These are phyloP conservation scores for Mustelus asterias DNA, from an alignment of 2,113 vertebrate species.

Conservation along the genomic window DNA sequence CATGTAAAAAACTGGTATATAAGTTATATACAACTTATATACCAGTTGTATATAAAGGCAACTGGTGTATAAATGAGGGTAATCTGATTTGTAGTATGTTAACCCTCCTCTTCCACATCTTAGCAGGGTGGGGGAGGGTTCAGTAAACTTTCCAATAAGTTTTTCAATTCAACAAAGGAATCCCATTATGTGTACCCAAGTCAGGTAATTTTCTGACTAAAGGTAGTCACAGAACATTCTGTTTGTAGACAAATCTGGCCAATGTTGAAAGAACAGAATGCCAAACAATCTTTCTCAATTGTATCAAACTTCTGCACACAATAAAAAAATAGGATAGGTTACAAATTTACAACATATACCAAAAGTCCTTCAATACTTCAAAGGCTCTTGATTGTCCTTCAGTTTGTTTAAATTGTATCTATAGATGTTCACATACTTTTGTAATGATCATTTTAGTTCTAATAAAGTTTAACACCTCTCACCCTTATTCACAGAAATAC, in stretches of 20 bases:
- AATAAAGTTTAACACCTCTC: not conserved
- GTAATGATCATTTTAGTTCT: not conserved
- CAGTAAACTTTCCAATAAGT: not conserved
- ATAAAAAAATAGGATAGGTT: not conserved
- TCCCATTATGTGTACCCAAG: not conserved
- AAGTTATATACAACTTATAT: too few species aligned
- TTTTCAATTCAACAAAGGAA: not conserved
- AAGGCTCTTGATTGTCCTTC: not conserved
- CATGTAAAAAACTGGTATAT: too few species aligned
- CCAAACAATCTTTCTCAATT: not conserved
- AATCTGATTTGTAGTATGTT: not conserved
- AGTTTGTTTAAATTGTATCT: not conserved
- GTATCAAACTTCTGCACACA: not conserved
- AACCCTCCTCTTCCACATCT: not conserved
- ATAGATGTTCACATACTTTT: not conserved
- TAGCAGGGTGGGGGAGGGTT: not conserved
- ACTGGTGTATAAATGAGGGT: not conserved
- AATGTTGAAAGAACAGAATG: not conserved
- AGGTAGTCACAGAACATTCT: not conserved
- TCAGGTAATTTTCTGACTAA: not conserved
- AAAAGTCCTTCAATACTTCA: not conserved
- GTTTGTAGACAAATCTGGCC: not conserved
- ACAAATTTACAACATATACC: not conserved
- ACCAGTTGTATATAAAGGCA: not conserved
- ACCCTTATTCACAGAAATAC: not conserved